Conservation (phyloP, 1,140 invertebrate species). For the Meloidogyne exigua region DNA sequence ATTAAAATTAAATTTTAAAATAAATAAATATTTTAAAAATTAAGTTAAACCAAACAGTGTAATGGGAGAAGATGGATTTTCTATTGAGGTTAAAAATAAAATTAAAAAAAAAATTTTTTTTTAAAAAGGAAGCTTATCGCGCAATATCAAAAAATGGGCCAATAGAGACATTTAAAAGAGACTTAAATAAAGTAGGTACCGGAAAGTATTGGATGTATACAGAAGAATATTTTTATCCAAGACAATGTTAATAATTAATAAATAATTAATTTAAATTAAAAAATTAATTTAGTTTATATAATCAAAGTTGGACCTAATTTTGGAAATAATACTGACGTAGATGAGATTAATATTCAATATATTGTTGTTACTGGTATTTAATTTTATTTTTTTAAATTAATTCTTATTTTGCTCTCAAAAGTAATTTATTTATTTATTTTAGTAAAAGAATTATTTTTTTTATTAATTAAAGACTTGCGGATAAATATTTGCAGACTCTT, state of each 20-base stretch:
- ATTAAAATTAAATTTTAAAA: constrained; percentile 22
- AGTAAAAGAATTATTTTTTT: too few relatives aligned
- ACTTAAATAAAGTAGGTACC: constrained; percentile 63
- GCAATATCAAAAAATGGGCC: constrained; percentile 59
- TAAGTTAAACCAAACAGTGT: constrained; percentile 60
- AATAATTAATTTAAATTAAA: constrained; percentile 21
- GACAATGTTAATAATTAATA: constrained; percentile 55
- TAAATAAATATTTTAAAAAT: constrained; percentile 9
- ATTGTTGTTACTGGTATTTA: constrained; percentile 53
- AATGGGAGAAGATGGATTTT: constrained; percentile 63
- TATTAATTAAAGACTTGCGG: too few relatives aligned
- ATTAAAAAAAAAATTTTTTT: neutral
- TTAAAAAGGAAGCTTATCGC: constrained; percentile 55
- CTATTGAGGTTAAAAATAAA: constrained; percentile 48
- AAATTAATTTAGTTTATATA: constrained; percentile 57
- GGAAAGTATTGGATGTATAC: constrained; percentile 64
- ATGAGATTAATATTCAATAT: constrained; percentile 54
- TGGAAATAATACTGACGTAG: constrained; percentile 53
- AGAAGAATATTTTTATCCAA: constrained; percentile 63
- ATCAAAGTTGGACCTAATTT: constrained; percentile 61
- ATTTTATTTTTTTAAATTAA: too few relatives aligned
- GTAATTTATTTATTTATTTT: neutral
- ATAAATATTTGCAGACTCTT: too few relatives aligned
- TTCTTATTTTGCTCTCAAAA: too few relatives aligned
- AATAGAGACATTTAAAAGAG: constrained; percentile 63